Evolutionary conservation across 2,888 invertebrate genomes (phyloP), one percentile per base, ranked within the genome.

Genomic region (Cyclophora albipunctata): DNA sequence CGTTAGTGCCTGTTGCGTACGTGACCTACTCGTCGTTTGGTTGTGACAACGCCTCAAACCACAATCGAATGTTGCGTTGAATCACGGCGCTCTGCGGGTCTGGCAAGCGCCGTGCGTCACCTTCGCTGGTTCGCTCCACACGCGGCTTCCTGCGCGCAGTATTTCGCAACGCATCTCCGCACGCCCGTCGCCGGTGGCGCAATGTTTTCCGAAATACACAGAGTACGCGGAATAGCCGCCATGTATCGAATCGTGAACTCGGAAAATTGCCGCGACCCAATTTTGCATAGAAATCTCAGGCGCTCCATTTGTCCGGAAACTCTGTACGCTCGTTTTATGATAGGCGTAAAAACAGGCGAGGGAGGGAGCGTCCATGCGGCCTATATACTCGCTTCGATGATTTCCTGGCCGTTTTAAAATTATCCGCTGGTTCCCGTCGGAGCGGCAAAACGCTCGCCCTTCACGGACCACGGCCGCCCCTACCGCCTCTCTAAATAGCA

Each of bases 381-480:
- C 84, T 81, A 84, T 66, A 84, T 84, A 73, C 75, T 75, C 84
- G 84, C 81, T 81, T 71, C 77, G 76, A 68, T 84, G 85, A 70
- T 80, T 83, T 85, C 84, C 84, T 81, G 80, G 67, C 76, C 76
- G 79, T 78, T 82, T 77, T 84, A 85, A 81, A 85, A 82, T 85
- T 81, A 84, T 73, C 83, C 70, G 73, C 77, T 75, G 75, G 69
- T 70, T 73, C 77, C 75, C 82, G 78, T 69, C 74, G 78, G 70
- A 78, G 82, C 84, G 82, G 75, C 74, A 81, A 79, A 76, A 71
- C 61, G 71, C 69, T 70, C 79, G 84, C 80, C 84, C 85, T 85
- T 86, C 84, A 84, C 83, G 81, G 78, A 67, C 76, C 75, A 73
- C 64, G 71, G 78, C 70, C 71, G 67, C 74, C 81, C 81, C 79